phyloP scores from a whole-genome alignment of 2,797 vertebrate species.

The Zenarchopterus dispar region DNA sequence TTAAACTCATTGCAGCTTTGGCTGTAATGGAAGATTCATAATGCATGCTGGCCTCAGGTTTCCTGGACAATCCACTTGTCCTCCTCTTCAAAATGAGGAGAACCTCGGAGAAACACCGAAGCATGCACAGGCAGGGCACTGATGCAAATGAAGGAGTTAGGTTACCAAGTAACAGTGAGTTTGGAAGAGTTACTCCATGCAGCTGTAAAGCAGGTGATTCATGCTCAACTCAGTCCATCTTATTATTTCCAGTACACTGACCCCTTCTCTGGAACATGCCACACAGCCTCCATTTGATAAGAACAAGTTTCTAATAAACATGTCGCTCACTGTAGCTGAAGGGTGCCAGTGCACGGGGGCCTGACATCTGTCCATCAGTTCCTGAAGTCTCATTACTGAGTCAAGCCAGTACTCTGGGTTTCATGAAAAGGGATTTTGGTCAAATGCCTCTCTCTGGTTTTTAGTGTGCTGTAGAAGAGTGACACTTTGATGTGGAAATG shows the following conservation, averaged over 20 bases:
- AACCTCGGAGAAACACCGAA: slow-evolving; percentile 38
- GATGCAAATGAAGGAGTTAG: slow-evolving; percentile 63
- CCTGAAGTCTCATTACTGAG: slow-evolving; percentile 12
- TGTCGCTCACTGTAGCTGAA: background rate
- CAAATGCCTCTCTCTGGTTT: slow-evolving; percentile 19
- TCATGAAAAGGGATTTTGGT: slow-evolving; percentile 20
- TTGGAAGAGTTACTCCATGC: slow-evolving; percentile 23
- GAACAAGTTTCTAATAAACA: slow-evolving; percentile 18
- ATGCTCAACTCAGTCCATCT: slow-evolving; percentile 37
- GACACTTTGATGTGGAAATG: slow-evolving; percentile 21
- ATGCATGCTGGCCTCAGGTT: slow-evolving; percentile 70
- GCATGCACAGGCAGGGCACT: slow-evolving; percentile 11
- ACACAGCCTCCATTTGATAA: slow-evolving; percentile 22
- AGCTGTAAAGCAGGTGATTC: too few relatives aligned
- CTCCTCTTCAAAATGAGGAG: slow-evolving; percentile 39
- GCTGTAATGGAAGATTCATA: slow-evolving; percentile 72
- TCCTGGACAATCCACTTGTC: slow-evolving; percentile 69
- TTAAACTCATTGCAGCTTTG: slow-evolving; percentile 26
- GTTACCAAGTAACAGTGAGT: slow-evolving; percentile 65
- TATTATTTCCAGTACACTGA: slow-evolving; percentile 4
- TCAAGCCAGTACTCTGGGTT: slow-evolving; percentile 3
- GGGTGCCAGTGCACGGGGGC: background rate
- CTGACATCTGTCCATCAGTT: background rate
- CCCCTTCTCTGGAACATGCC: slow-evolving; percentile 14
- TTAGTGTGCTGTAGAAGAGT: background rate